Evolutionary conservation across 2,113 vertebrate genomes (phyloP), one percentile per base, ranked within the genome.

Genomic region (Indicator indicator): DNA sequence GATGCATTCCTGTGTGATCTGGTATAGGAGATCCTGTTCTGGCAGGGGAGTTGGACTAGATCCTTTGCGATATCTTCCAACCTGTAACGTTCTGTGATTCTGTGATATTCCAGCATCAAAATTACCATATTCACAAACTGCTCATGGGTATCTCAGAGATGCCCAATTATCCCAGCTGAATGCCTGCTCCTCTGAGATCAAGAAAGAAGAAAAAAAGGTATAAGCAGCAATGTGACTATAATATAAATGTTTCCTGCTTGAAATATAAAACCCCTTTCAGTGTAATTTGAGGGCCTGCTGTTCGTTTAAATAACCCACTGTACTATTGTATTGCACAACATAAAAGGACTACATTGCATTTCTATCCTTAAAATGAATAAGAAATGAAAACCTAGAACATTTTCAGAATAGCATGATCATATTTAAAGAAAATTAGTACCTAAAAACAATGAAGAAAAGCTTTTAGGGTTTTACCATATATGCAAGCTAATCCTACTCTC

Each of bases 291-390:
- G 87, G 69, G 27, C 91, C 84, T 94, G 91, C 71, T 95, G 84
- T 85, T 94, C 84, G 83, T 89, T 89, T 83, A 94, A 94, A 96
- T 94, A 88, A 83, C 78, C 64, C 33, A 64, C 74, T 67, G 59
- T 52, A 36, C 60, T 70, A 79, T 77, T 85, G 42, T 52, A 33
- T 42, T 3, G 14, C 0, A 0, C 56, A 91, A 64, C 19, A 79
- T 76, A 79, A 82, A 86, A 78, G 21, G 30, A 92, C 85, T 70
- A 67, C 36, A 55, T 18, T 40, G 40, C 55, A 77, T 89, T 88
- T 74, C 19, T 89, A 87, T 89, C 55, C 20, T 8, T 90, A 44
- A 69, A 93, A 84, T 13, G 72, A 92, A 65, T 46, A 58, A 70
- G 5, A 46, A 90, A 71, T 58, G 10, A 18, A 71, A 81, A 24